Evolutionary conservation across 2,888 invertebrate genomes (phyloP).

Genomic region (Frankliniella fusca): DNA sequence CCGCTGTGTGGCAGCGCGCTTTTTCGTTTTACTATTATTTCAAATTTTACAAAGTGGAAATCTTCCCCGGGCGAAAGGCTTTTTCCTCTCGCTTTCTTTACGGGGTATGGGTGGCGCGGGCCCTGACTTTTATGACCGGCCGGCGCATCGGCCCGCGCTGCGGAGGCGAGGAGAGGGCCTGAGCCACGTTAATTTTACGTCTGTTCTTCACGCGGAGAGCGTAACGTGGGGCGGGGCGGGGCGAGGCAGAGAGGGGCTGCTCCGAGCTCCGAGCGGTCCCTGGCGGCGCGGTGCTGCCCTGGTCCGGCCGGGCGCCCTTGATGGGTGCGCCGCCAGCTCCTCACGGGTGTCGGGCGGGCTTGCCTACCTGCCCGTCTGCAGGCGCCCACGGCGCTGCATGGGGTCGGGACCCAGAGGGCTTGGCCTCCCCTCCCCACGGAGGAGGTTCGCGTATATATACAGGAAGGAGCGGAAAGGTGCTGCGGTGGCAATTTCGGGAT

Average conservation of each 20-base stretch:
- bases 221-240: too few species aligned
- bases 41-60: too few species aligned
- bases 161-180: too few species aligned
- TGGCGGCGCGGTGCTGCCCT: neutral
- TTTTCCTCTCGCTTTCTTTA: neutral
- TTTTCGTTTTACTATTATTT: too few species aligned
- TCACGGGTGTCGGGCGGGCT: neutral
- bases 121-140: constrained; percentile 1
- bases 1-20: too few species aligned
- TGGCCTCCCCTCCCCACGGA: neutral
- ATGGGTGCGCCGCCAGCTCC: neutral
- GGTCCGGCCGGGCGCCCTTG: neutral
- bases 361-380: neutral
- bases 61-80: neutral
- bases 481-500: too few species aligned
- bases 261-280: neutral
- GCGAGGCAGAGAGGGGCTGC: too few species aligned
- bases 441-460: neutral
- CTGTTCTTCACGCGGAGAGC: too few species aligned
- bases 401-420: too few species aligned
- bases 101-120: neutral
- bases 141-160: neutral
- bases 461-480: neutral
- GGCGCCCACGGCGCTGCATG: neutral
- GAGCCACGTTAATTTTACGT: too few species aligned